These are phyloP conservation scores for Brachyistius frenatus DNA, from an alignment of 2,113 vertebrate species.

Conservation along the genomic window DNA sequence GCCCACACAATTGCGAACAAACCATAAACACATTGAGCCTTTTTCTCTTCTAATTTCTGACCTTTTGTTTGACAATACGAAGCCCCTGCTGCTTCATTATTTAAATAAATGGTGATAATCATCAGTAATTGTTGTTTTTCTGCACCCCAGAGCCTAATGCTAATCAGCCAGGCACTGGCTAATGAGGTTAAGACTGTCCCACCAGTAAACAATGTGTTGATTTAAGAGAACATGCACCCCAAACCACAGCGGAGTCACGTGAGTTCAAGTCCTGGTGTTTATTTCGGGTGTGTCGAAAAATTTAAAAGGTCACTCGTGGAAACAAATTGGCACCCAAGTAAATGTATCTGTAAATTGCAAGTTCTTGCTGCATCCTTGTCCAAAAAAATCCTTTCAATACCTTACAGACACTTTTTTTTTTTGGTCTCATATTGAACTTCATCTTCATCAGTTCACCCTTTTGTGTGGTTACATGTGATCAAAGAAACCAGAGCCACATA, in stretches of 20 bases:
- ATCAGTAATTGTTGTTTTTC: constrained; percentile 72
- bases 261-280: constrained; percentile 13
- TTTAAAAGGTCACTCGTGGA: constrained; percentile 22
- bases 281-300: not conserved
- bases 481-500: too few species aligned
- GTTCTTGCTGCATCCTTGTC: not conserved
- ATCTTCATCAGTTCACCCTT: too few species aligned
- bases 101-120: constrained; percentile 69
- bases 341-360: not conserved
- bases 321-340: not conserved
- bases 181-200: constrained; percentile 70
- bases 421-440: too few species aligned
- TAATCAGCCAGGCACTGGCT: constrained; percentile 62
- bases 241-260: constrained; percentile 24
- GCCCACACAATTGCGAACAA: not conserved
- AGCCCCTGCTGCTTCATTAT: constrained; percentile 61
- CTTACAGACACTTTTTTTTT: not conserved
- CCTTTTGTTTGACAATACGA: constrained; percentile 66
- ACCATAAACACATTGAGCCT: not conserved
- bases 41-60: constrained; percentile 53
- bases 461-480: not conserved
- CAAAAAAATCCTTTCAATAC: not conserved
- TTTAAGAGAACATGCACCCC: constrained; percentile 33
- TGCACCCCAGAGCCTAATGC: constrained; percentile 60
- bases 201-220: constrained; percentile 64